Base-by-base conservation (phyloP, 1,140 invertebrate genomes). In the Whitmania pigra region DNA sequence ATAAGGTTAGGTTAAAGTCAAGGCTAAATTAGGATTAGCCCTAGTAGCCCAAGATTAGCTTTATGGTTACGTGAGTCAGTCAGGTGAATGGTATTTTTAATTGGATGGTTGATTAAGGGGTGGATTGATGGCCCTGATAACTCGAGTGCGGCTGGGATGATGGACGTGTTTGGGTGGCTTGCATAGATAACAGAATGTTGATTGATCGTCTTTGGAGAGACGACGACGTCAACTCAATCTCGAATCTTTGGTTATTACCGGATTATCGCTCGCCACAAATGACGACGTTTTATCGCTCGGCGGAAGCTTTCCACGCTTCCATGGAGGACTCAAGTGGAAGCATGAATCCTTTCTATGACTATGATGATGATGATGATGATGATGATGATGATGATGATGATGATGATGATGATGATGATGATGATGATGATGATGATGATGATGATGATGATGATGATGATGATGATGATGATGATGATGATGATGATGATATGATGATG, bases 281-380 rank as follows among this genome's bases (percentile, higher is more conserved):
- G 29, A 54, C 60, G 17, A 71, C 55, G 76, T 75, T 18, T 76
- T 77, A 27, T 77, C 72, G 15, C 75, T 77, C 27, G 77, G 77
- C 25, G 75, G 72, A 3, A 76, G 77, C 6, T 77, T 75, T 15
- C 72, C 73, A 20, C 72, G 43, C 18, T 69, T 72, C 25, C 57
- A 60, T 7, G 43, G 22, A 31, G 63, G 74, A 11, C 27, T 53
- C 6, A 31, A 54, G 57, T 57, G 36, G 18, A 49, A 36, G 66
- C 73, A 74, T 74, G 31, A 71, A 29, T 53, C 73, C n/a, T 69
- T 49, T 13, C 13, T 49, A 17, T 1, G 15, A 63, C 13, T 5
- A 17, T n/a, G 57, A 17, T n/a, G 57, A 63, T n/a, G 57, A 63
- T 20, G 57, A 63, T 63, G 57, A 63, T 18, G 57, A 63, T n/a